Evolutionary conservation across 2,888 invertebrate species (phyloP), one percentile per base, ranked within the genome.

Genomic region (Acleris laterana): DNA sequence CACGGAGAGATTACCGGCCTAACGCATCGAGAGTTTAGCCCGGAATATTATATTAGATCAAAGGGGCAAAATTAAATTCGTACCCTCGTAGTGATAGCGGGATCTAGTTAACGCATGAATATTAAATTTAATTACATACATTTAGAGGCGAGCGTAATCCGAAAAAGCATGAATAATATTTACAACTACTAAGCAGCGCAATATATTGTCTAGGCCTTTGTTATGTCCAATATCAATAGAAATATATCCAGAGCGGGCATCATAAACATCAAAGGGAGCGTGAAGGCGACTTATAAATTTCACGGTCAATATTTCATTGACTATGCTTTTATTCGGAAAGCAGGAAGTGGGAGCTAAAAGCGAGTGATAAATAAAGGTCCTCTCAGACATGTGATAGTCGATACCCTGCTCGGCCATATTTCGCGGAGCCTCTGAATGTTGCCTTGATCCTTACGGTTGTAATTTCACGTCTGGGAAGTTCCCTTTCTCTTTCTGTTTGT

Each of bases 31-130:
- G 80, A 84, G 79, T 79, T 79, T 74, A 75, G 71, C 68, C 77
- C 75, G 74, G 76, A 85, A 85, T 82, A 84, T 84, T 78, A 81
- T 80, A 83, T 85, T 81, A 82, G 81, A 82, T 81, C 78, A 84
- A 80, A 81, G 81, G 81, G 77, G 74, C 76, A 72, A 82, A 84
- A 85, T 86, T 83, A 76, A 85, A 86, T 86, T 84, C 79, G 78
- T 77, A 73, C 70, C 76, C 72, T 74, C 69, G 73, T 74, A 77
- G 76, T 80, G 79, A 84, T 83, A 78, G 74, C 70, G 71, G 73
- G 75, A 75, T 71, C 72, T 78, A 78, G 78, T 81, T 81, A 78
- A 74, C 77, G 75, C 77, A 83, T 85, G 80, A 82, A 86, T 86
- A 84, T 82, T 80, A 78, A 79, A 82, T 82, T 85, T 75, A 71